phyloP scores from a whole-genome alignment of 2,888 invertebrate genomes.

The Scaptomyza flava region DNA sequence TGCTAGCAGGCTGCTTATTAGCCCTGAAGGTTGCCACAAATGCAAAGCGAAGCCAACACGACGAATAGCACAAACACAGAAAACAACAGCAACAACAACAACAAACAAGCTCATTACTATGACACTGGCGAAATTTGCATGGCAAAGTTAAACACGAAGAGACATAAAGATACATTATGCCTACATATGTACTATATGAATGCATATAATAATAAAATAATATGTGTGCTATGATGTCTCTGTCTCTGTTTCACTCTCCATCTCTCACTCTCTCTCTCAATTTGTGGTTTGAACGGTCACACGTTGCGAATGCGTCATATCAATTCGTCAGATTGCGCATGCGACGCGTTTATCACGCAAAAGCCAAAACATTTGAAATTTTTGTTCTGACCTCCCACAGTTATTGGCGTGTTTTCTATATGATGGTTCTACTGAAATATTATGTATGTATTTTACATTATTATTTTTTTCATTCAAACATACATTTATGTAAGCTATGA shows the following conservation, averaged over 20 bases:
- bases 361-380: background rate
- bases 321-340: conserved; percentile 47
- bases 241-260: too few relatives aligned
- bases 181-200: background rate
- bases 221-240: too few relatives aligned
- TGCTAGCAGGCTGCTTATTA: conserved; percentile 62
- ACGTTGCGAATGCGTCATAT: conserved; percentile 60
- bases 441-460: too few relatives aligned
- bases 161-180: conserved; percentile 3
- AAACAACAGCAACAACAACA: background rate
- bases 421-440: too few relatives aligned
- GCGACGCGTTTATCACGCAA: conserved; percentile 48
- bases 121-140: conserved; percentile 66
- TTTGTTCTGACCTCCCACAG: too few relatives aligned
- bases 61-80: conserved; percentile 3
- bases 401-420: too few relatives aligned
- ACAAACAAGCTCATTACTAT: conserved; percentile 27
- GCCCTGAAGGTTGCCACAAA: conserved; percentile 63
- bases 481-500: too few relatives aligned
- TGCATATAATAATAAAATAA: too few relatives aligned
- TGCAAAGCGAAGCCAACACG: conserved; percentile 46
- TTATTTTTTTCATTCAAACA: too few relatives aligned
- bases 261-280: background rate
- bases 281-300: background rate
- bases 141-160: conserved; percentile 21